Evolutionary conservation across 2,797 vertebrate species (phyloP).

Genomic region (Rhabdophis nuchalis): DNA sequence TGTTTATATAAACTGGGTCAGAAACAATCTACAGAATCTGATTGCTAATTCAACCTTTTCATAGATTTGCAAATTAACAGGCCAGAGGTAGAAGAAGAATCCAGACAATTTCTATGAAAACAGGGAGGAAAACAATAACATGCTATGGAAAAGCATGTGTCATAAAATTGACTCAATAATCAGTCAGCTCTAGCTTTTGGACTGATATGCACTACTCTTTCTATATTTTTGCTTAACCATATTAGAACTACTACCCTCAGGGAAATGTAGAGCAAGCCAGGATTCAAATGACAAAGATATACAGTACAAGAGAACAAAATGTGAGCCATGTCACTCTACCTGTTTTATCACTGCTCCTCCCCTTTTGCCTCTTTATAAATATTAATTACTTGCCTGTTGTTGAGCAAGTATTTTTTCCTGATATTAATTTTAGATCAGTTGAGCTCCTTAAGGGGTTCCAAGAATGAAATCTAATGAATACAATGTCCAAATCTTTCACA

Average conservation of each 20-base stretch:
- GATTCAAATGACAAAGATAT: background rate
- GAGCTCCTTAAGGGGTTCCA: background rate
- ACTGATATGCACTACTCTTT: background rate
- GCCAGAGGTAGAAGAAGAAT: background rate
- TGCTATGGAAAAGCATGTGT: conserved; percentile 1
- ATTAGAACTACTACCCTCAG: background rate
- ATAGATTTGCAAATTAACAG: background rate
- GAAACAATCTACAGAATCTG: conserved; percentile 3
- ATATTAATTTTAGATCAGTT: background rate
- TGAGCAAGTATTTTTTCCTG: background rate
- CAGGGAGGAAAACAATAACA: background rate
- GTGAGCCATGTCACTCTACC: background rate
- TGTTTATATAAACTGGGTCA: background rate
- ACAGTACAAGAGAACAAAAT: background rate
- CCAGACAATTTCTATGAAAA: conserved; percentile 33
- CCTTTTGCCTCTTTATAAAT: background rate
- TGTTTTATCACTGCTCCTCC: background rate
- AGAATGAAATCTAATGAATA: background rate
- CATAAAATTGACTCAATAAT: background rate
- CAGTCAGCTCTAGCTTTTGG: background rate
- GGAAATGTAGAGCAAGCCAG: background rate
- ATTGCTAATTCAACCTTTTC: background rate
- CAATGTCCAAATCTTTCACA: conserved; percentile 16
- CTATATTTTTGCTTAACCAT: background rate
- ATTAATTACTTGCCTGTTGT: background rate